Percentiles rank a stretch among this genome's conserved stretches.
phyloP scores from a whole-genome alignment of 1,140 invertebrate genomes.

The Helicoverpa armigera region DNA sequence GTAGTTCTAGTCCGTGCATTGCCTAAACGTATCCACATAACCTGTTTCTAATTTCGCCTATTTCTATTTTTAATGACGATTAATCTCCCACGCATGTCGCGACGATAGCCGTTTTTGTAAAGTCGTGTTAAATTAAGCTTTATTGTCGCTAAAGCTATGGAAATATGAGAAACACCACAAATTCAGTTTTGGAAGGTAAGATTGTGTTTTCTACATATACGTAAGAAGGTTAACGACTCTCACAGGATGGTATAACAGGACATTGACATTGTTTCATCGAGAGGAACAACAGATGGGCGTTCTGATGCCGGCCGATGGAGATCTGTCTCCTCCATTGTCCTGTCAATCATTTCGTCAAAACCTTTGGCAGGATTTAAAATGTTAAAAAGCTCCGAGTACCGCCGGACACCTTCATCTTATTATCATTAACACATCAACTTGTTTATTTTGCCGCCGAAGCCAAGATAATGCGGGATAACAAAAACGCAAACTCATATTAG shows the following conservation, averaged over 20 bases:
- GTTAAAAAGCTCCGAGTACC: conserved; percentile 48
- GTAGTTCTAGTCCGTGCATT: no score
- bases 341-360: conserved; percentile 73
- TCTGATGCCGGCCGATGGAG: conserved; percentile 47
- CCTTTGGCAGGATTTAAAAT: conserved; percentile 42
- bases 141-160: not conserved
- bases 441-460: conserved; percentile 10
- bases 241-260: conserved; percentile 59
- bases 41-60: no score
- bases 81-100: conserved; percentile 16
- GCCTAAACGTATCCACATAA: no score
- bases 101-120: conserved; percentile 8
- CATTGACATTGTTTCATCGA: conserved; percentile 62
- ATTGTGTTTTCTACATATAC: not conserved
- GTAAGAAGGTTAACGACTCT: conserved; percentile 40
- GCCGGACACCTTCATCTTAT: not conserved
- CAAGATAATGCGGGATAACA: conserved; percentile 5
- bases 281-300: conserved; percentile 31
- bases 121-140: not conserved
- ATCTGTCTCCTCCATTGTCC: conserved; percentile 66
- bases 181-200: conserved; percentile 1
- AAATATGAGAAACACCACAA: conserved; percentile 4
- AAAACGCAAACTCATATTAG: not conserved
- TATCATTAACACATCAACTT: not conserved
- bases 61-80: not conserved